Base-by-base conservation (phyloP, 1,140 invertebrate species). In the Drosophila jambulina region DNA sequence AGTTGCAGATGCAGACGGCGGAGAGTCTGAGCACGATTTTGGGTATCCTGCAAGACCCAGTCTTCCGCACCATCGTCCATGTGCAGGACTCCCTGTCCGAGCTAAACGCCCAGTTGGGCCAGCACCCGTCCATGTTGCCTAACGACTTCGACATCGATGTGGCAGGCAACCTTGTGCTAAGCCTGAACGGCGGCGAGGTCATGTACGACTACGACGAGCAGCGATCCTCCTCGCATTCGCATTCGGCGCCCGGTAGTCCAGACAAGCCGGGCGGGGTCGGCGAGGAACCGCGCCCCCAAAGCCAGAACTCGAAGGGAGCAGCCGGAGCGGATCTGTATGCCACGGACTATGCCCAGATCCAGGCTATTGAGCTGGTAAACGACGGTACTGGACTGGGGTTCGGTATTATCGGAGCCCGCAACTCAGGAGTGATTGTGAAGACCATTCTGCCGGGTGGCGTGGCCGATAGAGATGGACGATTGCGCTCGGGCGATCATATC, bases 371-470 rank as follows among this genome's bases (percentile, higher is more conserved):
- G 91, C 94, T 99, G 59, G 95, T 98, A 27, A 99, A 99, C 93
- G 98, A 99, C 95, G 98, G 98, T 32, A 97, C 97, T 79, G 98
- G 98, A 38, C 95, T 99, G 82, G 99, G 98, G 43, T 99, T 99
- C 94, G 99, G 98, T 79, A 93, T 99, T 82, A 98, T 99, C 90
- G 98, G 98, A 21, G 98, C 98, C 29, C 95, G 97, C 75, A 98
- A 97, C 76, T 99, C 98, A 68, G 98, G 98, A 21, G 98, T 99
- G 40, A 98, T 99, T 67, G 98, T 99, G 1, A 99, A 99, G 93
- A 99, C 98, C 13, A 99, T 99, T 74, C 94, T 99, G 45, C 97
- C 98, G 3, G 98, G 98, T 13, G 98, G 98, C 65, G 97, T 99
- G 5, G 98, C 98, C 25, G 98, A 99, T 94, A 95, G 97, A 93